Evolutionary conservation across 2,113 vertebrate species (phyloP).

Genomic region (Lipotes vexillifer): DNA sequence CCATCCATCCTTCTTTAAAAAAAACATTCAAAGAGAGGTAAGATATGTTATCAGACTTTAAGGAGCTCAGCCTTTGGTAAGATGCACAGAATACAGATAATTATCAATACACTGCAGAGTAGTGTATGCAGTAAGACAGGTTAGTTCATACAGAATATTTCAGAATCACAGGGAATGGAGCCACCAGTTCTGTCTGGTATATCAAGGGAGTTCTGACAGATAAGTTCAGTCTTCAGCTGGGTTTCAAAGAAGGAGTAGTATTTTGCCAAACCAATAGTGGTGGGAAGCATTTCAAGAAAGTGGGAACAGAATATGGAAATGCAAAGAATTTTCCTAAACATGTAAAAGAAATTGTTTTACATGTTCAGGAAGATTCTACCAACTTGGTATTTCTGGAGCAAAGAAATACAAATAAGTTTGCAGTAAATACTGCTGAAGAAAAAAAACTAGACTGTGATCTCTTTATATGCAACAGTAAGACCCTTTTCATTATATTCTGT

Average conservation of each 20-base stretch:
- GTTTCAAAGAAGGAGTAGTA: background rate
- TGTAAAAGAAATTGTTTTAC: background rate
- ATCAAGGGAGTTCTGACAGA: background rate
- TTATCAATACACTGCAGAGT: background rate
- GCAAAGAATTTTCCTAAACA: background rate
- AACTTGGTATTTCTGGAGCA: background rate
- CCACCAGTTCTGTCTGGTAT: background rate
- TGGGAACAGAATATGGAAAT: background rate
- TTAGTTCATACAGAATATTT: background rate
- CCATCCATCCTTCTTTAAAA: background rate
- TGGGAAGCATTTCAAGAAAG: background rate
- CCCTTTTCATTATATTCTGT: background rate
- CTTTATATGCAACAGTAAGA: background rate
- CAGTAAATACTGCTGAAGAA: background rate
- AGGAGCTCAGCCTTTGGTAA: background rate
- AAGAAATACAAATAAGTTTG: background rate
- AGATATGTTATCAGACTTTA: background rate
- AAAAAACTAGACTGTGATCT: background rate
- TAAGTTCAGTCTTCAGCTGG: background rate
- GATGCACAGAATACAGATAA: background rate
- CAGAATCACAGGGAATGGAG: background rate
- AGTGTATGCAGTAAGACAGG: background rate
- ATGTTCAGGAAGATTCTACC: background rate
- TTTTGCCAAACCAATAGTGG: background rate
- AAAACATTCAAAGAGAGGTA: background rate